Percentiles rank a stretch among this genome's conserved stretches.
Conservation (phyloP, 1,140 invertebrate genomes). For the Anastrepha obliqua region DNA sequence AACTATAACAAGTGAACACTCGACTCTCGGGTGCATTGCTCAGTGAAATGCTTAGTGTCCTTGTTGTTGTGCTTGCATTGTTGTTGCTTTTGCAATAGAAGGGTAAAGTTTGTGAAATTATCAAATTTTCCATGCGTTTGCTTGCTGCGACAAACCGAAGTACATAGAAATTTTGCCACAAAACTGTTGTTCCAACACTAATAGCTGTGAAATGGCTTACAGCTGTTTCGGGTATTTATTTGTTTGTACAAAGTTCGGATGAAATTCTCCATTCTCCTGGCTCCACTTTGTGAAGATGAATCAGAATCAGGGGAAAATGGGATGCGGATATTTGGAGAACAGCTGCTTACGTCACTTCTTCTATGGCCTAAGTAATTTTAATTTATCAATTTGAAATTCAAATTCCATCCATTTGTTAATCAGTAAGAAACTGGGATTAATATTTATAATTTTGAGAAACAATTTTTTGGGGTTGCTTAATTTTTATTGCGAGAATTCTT, state of each 20-base stretch:
- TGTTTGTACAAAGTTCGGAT: not conserved
- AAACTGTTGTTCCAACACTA: not conserved
- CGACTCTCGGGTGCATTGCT: not conserved
- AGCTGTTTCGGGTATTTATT: conserved; percentile 8
- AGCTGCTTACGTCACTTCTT: no score
- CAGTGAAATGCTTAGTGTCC: not conserved
- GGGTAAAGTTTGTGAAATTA: conserved; percentile 40
- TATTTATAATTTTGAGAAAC: no score
- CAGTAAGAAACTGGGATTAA: no score
- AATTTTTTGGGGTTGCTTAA: no score
- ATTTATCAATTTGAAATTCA: no score
- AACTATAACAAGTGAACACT: not conserved
- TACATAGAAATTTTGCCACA: not conserved
- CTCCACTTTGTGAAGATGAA: no score
- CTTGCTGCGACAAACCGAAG: not conserved
- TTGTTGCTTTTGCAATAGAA: not conserved
- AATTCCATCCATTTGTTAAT: no score
- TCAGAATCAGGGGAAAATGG: no score
- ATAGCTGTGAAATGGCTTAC: conserved; percentile 31
- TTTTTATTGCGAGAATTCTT: no score
- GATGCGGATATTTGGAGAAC: no score
- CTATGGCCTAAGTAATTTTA: no score
- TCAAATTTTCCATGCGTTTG: conserved; percentile 45
- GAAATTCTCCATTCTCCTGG: not conserved
- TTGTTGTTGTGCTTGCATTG: not conserved